Evolutionary conservation across 2,797 vertebrate species (phyloP).

Genomic region (Spondyliosoma cantharus): DNA sequence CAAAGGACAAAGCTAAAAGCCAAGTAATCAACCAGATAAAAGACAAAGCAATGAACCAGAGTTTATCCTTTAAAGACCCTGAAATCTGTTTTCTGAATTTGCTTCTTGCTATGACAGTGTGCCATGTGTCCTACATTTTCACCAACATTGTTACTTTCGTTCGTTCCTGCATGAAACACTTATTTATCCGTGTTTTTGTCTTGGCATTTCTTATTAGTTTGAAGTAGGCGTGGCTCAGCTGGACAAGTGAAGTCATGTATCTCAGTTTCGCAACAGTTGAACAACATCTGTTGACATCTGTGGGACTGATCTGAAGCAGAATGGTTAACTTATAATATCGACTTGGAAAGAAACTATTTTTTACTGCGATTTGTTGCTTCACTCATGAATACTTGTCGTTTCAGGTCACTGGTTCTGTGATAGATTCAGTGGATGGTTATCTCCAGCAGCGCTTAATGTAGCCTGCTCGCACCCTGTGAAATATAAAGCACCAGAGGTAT

Average conservation of each 20-base stretch:
- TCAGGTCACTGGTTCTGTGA: neutral
- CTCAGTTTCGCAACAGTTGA: neutral
- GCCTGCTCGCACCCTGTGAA: constrained; percentile 14
- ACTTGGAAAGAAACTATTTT: neutral
- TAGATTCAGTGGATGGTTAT: constrained; percentile 13
- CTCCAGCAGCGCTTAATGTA: neutral
- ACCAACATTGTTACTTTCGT: no score
- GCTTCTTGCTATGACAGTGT: neutral
- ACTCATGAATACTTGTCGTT: neutral
- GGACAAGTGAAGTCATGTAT: neutral
- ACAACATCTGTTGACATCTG: neutral
- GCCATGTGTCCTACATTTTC: neutral
- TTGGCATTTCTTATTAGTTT: neutral
- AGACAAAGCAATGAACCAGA: no score
- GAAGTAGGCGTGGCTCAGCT: neutral
- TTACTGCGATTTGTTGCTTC: neutral
- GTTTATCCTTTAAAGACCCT: no score
- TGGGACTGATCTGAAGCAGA: neutral
- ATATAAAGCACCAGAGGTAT: constrained; percentile 49
- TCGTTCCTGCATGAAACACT: neutral
- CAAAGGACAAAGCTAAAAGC: no score
- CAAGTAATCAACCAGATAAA: no score
- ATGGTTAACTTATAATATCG: neutral
- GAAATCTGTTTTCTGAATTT: neutral
- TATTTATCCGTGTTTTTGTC: neutral